Evolutionary conservation across 2,797 vertebrate species (phyloP).

Genomic region (Myripristis jacobus): DNA sequence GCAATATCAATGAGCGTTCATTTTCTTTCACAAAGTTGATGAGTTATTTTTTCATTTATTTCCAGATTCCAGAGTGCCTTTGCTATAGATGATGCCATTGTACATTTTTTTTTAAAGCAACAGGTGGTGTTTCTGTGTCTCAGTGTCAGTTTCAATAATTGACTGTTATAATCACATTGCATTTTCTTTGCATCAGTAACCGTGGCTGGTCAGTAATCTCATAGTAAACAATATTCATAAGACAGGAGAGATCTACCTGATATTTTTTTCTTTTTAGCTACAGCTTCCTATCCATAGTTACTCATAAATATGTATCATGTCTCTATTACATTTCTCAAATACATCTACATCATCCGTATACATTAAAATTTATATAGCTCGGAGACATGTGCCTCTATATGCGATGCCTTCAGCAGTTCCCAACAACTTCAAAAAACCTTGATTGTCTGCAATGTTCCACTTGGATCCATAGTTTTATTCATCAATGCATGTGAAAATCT

Average conservation of each 20-base stretch:
- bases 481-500: not conserved
- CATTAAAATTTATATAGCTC: too few species aligned
- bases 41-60: constrained; percentile 25
- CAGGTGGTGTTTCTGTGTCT: constrained; percentile 23
- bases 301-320: constrained; percentile 9
- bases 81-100: constrained; percentile 25
- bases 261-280: constrained; percentile 7
- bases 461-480: constrained; percentile 14
- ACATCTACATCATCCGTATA: too few species aligned
- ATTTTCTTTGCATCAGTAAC: constrained; percentile 16
- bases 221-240: constrained; percentile 14
- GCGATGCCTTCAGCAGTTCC: constrained; percentile 30
- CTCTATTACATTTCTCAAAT: constrained; percentile 25
- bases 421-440: constrained; percentile 35
- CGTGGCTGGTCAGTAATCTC: too few species aligned
- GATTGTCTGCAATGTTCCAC: constrained; percentile 23
- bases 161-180: constrained; percentile 1
- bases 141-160: constrained; percentile 48
- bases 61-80: not conserved
- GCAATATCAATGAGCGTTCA: constrained; percentile 65
- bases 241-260: constrained; percentile 5
- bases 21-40: constrained; percentile 64
- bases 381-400: constrained; percentile 20
- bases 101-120: constrained; percentile 52
- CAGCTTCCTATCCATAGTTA: constrained; percentile 1